Evolutionary conservation across 2,113 vertebrate species (phyloP).

Genomic region (Alosa alosa): DNA sequence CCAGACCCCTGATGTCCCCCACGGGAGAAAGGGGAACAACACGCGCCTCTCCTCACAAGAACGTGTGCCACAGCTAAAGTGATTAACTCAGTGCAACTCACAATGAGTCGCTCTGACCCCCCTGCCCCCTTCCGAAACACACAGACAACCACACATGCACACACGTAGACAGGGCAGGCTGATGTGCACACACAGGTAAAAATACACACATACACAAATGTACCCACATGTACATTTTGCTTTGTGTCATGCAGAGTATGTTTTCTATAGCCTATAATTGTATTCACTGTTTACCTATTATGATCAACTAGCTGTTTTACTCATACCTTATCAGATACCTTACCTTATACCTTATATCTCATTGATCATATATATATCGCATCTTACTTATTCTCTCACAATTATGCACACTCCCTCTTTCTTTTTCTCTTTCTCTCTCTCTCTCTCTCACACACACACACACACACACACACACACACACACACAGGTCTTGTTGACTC

Average conservation of each 20-base stretch:
- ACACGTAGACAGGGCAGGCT: neutral
- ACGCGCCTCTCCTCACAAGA: conserved; percentile 50
- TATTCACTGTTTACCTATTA: neutral
- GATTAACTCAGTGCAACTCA: conserved; percentile 54
- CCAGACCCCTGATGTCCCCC: conserved; percentile 35
- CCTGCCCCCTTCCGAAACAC: neutral
- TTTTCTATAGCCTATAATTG: neutral
- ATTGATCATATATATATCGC: neutral
- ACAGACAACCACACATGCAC: neutral
- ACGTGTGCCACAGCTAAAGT: conserved; percentile 54
- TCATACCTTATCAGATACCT: neutral
- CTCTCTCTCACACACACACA: neutral
- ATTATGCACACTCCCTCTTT: too few species aligned
- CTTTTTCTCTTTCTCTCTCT: too few species aligned
- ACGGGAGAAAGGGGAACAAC: conserved; percentile 33
- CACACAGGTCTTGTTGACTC: conserved; percentile 35
- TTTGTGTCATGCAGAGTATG: neutral
- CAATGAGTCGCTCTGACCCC: conserved; percentile 40
- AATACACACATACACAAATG: conserved; percentile 55
- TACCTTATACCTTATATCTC: too few species aligned
- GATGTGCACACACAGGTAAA: conserved; percentile 50
- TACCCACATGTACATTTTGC: conserved; percentile 12
- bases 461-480: conserved; percentile 40
- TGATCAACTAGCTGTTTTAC: neutral
- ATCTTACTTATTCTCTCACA: neutral